Percentiles rank a stretch among this genome's conserved stretches.
Evolutionary conservation across 2,113 vertebrate genomes (phyloP).

Genomic region (Corythaixoides concolor): DNA sequence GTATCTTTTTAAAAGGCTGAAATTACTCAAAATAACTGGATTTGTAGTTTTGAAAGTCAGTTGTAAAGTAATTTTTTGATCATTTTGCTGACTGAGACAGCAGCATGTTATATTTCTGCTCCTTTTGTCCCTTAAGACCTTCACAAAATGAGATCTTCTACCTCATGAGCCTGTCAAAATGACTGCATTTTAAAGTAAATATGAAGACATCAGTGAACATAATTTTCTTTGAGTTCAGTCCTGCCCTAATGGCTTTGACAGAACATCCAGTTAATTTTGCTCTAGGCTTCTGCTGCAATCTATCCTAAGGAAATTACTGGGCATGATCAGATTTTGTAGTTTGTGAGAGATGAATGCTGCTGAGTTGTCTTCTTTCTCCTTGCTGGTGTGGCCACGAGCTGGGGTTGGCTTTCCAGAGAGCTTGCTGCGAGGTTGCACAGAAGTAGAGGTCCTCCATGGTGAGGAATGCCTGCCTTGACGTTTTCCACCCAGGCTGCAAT

Average conservation of each 20-base stretch:
- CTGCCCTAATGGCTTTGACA: slow-evolving; percentile 52
- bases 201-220: slow-evolving; percentile 46
- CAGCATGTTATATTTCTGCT: slow-evolving; percentile 41
- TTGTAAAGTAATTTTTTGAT: slow-evolving; percentile 59
- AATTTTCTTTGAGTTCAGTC: slow-evolving; percentile 57
- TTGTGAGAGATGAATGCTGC: slow-evolving; percentile 3
- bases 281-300: slow-evolving; percentile 29
- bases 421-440: fast-evolving
- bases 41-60: slow-evolving; percentile 58
- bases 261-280: slow-evolving; percentile 56
- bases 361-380: background rate
- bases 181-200: slow-evolving; percentile 63
- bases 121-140: slow-evolving; percentile 54
- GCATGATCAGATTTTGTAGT: slow-evolving; percentile 46
- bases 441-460: background rate
- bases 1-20: slow-evolving; percentile 36
- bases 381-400: fast-evolving
- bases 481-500: background rate
- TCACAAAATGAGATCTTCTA: slow-evolving; percentile 64
- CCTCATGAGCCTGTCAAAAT: slow-evolving; percentile 51
- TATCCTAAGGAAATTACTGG: slow-evolving; percentile 54
- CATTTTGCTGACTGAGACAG: slow-evolving; percentile 60
- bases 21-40: slow-evolving; percentile 62
- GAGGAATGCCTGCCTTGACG: background rate
- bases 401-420: background rate